Percentiles rank a stretch among this genome's conserved stretches.
phyloP scores from a whole-genome alignment of 2,113 vertebrate species.

The Ciconia maguari region DNA sequence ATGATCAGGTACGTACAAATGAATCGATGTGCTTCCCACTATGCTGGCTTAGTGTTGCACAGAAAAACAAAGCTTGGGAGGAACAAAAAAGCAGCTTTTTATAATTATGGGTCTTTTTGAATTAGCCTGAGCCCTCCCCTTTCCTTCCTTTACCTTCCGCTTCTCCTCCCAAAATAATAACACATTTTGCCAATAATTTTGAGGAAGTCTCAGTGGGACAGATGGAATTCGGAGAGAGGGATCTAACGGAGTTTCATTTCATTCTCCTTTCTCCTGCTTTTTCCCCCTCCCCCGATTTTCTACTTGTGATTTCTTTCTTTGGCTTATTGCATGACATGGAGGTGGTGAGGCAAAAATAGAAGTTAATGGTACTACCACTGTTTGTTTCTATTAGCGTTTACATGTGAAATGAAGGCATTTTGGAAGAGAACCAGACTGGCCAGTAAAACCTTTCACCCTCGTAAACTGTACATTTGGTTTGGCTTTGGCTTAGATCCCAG shows the following conservation, averaged over 20 bases:
- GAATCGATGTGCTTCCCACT: neutral
- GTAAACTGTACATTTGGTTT: conserved; percentile 61
- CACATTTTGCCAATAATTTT: conserved; percentile 42
- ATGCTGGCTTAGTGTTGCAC: neutral
- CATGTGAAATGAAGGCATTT: conserved; percentile 51
- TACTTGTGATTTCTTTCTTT: conserved; percentile 12
- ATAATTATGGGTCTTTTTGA: conserved; percentile 18
- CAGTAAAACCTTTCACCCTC: conserved; percentile 64
- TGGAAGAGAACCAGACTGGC: conserved; percentile 61
- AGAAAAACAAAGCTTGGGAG: neutral
- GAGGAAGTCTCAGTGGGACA: conserved; percentile 14
- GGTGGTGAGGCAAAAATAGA: conserved; percentile 41
- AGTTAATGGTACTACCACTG: conserved; percentile 52
- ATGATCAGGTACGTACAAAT: neutral
- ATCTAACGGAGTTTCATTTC: neutral
- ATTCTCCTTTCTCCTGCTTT: neutral
- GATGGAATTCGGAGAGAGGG: neutral
- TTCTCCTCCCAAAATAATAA: conserved; percentile 56
- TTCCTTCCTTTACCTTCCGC: conserved; percentile 44
- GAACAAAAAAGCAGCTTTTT: conserved; percentile 30
- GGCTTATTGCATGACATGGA: neutral
- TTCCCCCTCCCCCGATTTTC: neutral
- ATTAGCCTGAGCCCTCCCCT: conserved; percentile 5
- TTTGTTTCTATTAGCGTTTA: conserved; percentile 63
- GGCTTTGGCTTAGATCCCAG: conserved; percentile 64